phyloP scores from a whole-genome alignment of 2,888 invertebrate species.

The Timema cristinae region DNA sequence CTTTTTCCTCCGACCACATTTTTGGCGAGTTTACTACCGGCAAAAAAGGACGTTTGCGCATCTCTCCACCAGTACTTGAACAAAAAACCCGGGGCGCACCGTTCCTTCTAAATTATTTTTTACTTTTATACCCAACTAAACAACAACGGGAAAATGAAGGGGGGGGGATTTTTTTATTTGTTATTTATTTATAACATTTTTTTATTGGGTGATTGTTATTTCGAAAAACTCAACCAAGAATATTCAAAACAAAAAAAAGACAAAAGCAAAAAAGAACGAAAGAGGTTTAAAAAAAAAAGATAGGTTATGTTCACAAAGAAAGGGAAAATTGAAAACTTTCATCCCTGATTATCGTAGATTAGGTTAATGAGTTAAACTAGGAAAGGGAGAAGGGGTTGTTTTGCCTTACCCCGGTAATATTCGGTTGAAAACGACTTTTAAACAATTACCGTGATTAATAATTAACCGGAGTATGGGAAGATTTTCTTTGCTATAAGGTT shows the following conservation, averaged over 20 bases:
- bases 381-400: too few species aligned
- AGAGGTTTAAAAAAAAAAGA: too few species aligned
- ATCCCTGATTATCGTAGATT: conserved; percentile 11
- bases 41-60: too few species aligned
- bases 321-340: conserved; percentile 11
- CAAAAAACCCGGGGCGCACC: not conserved
- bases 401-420: too few species aligned
- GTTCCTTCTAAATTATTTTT: conserved; percentile 13
- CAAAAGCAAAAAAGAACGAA: too few species aligned
- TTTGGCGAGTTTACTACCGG: not conserved
- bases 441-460: not conserved
- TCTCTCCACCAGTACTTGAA: too few species aligned
- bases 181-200: conserved; percentile 5
- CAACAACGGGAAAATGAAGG: not conserved
- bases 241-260: too few species aligned
- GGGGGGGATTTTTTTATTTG: not conserved
- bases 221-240: not conserved
- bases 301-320: not conserved
- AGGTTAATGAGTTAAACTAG: not conserved
- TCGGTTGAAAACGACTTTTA: not conserved
- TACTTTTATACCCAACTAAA: not conserved
- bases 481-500: too few species aligned
- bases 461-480: too few species aligned
- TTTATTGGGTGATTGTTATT: conserved; percentile 8
- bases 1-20: conserved; percentile 7